Base-by-base conservation (phyloP, 1,140 invertebrate genomes). In the Gerris buenoi region DNA sequence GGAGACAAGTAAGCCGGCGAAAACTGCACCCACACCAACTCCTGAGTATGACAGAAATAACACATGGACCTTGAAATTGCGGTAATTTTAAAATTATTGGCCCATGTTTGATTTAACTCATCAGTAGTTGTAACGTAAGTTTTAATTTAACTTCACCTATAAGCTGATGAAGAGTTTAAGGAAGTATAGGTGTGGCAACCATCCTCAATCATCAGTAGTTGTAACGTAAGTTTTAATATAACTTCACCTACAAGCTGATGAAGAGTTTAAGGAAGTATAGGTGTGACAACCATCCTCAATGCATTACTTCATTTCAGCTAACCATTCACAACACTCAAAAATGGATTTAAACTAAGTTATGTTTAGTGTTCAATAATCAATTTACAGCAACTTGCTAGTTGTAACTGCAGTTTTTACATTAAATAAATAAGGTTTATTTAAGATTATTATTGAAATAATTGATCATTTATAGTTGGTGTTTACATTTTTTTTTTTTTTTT, bases 1-100 rank as follows among this genome's bases (percentile, higher is more conserved):
- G 74, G 90, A 91, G 74, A 95, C 87, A 72, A 96, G 92, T 70
- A 97, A 82, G 74, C 86, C 87, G 74, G 92, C 93, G 82, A 97
- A 97, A 65, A 97, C 89, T 74, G 89, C 83, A 75, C 93, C 94
- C 80, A 95, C 91, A 78, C 92, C 93, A 82, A 93, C 83, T 77
- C 91, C 90, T 90, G 81, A 27, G 29, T 25, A 69, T 29, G 62
- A 29, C 61, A 60, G 3, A 22, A 3, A 60, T 60, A 22, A 60
- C 3, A 22, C 23, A n/a, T n/a, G n/a, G n/a, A n/a, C n/a, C n/a
- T n/a, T n/a, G n/a, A n/a, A n/a, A n/a, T n/a, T n/a, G n/a, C n/a
- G n/a, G n/a, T n/a, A n/a, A n/a, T n/a, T n/a, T n/a, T n/a, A n/a
- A n/a, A 13, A 10, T 13, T n/a, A 13, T n/a, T 56, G n/a, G 46